phyloP scores from a whole-genome alignment of 2,113 vertebrate genomes.

The Pipa parva region DNA sequence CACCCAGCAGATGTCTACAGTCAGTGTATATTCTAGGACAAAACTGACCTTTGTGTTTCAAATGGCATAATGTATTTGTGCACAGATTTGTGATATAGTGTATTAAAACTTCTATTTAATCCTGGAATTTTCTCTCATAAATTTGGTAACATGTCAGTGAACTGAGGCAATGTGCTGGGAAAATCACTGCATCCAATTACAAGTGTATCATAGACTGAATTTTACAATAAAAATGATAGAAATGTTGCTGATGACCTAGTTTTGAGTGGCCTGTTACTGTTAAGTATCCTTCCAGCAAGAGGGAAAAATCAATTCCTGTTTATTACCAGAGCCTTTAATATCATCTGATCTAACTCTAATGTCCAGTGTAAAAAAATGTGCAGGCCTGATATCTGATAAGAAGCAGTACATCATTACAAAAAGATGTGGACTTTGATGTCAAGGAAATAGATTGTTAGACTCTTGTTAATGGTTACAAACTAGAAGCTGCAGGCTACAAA shows the following conservation, averaged over 20 bases:
- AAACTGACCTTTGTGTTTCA: too few relatives aligned
- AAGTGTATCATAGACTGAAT: slow-evolving; percentile 27
- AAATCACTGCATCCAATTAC: slow-evolving; percentile 37
- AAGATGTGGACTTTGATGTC: slow-evolving; percentile 11
- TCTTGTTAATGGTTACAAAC: slow-evolving; percentile 25
- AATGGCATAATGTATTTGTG: too few relatives aligned
- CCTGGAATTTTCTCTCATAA: neutral
- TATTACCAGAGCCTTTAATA: slow-evolving; percentile 32
- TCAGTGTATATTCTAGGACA: too few relatives aligned
- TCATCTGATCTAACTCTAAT: slow-evolving; percentile 34
- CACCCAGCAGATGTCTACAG: too few relatives aligned
- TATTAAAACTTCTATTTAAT: neutral
- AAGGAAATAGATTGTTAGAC: slow-evolving; percentile 14
- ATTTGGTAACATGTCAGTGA: neutral
- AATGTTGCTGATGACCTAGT: slow-evolving; percentile 10
- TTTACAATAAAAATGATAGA: slow-evolving; percentile 15
- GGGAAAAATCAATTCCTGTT: slow-evolving; percentile 32
- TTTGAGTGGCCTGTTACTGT: slow-evolving; percentile 16
- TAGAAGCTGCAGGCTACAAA: slow-evolving; percentile 21
- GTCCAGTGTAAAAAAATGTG: slow-evolving; percentile 29
- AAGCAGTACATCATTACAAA: slow-evolving; percentile 1
- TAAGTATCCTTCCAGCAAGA: slow-evolving; percentile 16
- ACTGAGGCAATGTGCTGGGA: neutral
- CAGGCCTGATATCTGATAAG: slow-evolving; percentile 13
- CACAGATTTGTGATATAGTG: too few relatives aligned